These are phyloP conservation scores for Hydrotaea diabolus DNA, from an alignment of 2,888 invertebrate species.

Conservation along the genomic window DNA sequence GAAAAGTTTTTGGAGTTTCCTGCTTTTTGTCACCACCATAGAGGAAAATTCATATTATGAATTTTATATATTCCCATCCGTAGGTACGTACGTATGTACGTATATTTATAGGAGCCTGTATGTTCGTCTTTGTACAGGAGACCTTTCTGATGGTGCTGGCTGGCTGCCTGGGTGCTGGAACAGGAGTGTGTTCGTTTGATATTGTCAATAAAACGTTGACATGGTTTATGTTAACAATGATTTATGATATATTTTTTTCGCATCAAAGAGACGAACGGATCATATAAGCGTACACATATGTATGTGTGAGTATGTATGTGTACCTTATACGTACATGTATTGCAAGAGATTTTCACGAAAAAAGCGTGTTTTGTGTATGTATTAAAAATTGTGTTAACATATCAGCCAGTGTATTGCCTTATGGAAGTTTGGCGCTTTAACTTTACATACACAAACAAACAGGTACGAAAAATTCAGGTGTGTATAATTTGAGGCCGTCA, in stretches of 20 bases:
- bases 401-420: neutral
- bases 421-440: neutral
- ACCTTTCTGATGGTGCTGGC: neutral
- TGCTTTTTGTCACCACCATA: neutral
- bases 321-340: neutral
- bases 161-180: neutral
- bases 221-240: conserved; percentile 42
- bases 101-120: neutral
- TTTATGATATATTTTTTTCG: conserved; percentile 26
- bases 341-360: too few species aligned
- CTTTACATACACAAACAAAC: neutral
- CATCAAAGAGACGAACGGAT: neutral
- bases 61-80: too few species aligned
- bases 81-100: too few species aligned
- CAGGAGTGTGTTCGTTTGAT: conserved; percentile 21
- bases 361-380: neutral
- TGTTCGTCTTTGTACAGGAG: neutral
- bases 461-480: neutral
- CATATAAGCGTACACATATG: neutral
- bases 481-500: neutral
- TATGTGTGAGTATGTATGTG: neutral
- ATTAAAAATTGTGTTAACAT: neutral
- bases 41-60: neutral
- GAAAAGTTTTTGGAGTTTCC: conserved; percentile 21
- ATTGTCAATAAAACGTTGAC: conserved; percentile 35